Conservation (phyloP, 2,797 vertebrate genomes). For the Neostethus bicornis region DNA sequence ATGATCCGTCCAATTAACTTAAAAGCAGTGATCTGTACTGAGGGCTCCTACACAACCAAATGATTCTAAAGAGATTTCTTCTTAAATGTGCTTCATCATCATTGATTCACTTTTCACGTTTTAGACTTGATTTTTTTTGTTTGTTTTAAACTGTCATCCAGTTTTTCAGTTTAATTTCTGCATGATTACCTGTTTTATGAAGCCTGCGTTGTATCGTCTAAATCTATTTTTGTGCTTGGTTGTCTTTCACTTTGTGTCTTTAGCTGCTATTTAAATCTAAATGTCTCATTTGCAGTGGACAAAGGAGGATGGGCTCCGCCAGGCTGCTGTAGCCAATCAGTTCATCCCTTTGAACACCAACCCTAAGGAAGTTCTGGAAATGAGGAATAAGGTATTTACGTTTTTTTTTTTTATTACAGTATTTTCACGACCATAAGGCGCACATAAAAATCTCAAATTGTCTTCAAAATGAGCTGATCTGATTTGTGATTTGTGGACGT, state of each 20-base stretch:
- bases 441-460: too few species aligned
- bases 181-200: conserved; percentile 84
- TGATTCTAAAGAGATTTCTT: neutral
- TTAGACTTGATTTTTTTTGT: conserved; percentile 32
- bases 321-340: conserved; percentile 94
- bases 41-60: neutral
- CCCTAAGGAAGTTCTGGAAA: conserved; percentile 97
- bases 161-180: conserved; percentile 78
- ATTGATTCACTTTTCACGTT: conserved; percentile 75
- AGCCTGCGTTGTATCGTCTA: conserved; percentile 68
- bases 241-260: conserved; percentile 13
- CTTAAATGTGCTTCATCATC: conserved; percentile 68
- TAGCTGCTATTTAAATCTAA: conserved; percentile 32
- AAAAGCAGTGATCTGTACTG: neutral
- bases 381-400: conserved; percentile 94
- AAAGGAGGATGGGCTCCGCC: conserved; percentile 93
- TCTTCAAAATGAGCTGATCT: too few species aligned
- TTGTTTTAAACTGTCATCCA: conserved; percentile 52
- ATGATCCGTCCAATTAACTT: too few species aligned
- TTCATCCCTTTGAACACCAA: conserved; percentile 99
- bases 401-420: neutral
- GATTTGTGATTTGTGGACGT: too few species aligned
- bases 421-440: neutral
- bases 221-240: conserved; percentile 54
- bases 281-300: conserved; percentile 89